phyloP scores from a whole-genome alignment of 2,888 invertebrate species.

The Pandemis corylana region DNA sequence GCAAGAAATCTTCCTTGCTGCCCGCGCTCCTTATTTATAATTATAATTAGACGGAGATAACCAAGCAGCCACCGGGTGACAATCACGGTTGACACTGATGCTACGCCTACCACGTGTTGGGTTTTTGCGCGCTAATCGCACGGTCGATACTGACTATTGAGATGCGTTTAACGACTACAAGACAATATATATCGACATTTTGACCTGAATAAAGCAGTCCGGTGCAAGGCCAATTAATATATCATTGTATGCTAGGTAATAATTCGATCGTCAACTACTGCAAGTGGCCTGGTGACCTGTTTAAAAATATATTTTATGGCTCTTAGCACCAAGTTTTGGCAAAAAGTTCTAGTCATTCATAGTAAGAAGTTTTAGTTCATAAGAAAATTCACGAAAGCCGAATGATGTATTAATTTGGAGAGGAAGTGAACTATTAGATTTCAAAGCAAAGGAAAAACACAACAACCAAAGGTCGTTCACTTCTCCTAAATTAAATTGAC shows the following conservation, averaged over 20 bases:
- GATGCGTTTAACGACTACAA: neutral
- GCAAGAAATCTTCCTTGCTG: slow-evolving; percentile 1
- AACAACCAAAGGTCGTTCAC: no score
- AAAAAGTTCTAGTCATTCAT: neutral
- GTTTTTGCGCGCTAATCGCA: slow-evolving; percentile 12
- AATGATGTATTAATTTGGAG: no score
- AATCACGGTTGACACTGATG: slow-evolving; percentile 46
- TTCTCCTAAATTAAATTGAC: no score
- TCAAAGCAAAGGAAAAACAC: no score
- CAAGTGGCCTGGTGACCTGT: neutral
- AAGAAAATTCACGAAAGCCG: no score
- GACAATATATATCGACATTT: neutral
- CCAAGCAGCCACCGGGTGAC: slow-evolving; percentile 70
- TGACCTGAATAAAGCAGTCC: neutral
- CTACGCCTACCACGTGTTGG: slow-evolving; percentile 26
- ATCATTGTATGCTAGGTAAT: neutral
- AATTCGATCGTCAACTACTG: neutral
- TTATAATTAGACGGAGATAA: slow-evolving; percentile 62
- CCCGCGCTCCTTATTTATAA: slow-evolving; percentile 49
- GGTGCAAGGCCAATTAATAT: neutral
- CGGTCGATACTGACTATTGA: neutral
- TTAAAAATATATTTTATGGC: neutral
- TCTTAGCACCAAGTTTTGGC: neutral
- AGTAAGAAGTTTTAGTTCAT: neutral
- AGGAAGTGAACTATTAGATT: no score